Conservation (phyloP, 92 coral and sea anemone species). For the Porites divaricata region DNA sequence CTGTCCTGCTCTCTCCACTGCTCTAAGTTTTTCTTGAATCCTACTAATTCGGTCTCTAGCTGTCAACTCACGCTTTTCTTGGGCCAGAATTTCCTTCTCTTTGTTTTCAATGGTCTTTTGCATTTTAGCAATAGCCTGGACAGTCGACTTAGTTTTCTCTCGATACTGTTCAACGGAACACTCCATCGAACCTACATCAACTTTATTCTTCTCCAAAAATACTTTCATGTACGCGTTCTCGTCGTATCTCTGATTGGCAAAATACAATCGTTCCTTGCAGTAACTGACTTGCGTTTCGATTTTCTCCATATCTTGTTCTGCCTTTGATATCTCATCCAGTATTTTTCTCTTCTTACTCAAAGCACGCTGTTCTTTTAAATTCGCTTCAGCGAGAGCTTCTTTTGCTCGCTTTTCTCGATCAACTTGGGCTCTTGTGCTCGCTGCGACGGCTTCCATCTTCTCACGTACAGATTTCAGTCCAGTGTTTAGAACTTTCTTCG, state of each 20-base stretch:
- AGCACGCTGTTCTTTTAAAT: constrained; percentile 53
- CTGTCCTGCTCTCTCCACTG: constrained; percentile 39
- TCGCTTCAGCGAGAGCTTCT: constrained; percentile 51
- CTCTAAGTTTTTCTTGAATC: constrained; percentile 59
- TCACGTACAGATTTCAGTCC: constrained; percentile 37
- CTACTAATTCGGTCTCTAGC: constrained; percentile 38
- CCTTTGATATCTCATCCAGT: constrained; percentile 56
- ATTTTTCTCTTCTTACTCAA: constrained; percentile 54
- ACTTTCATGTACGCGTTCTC: constrained; percentile 56
- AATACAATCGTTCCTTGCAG: constrained; percentile 58
- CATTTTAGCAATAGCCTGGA: constrained; percentile 45
- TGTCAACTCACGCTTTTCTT: constrained; percentile 50
- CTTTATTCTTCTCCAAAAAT: constrained; percentile 55
- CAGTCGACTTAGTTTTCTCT: constrained; percentile 21
- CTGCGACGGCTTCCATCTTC: constrained; percentile 57
- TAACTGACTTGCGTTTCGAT: constrained; percentile 44
- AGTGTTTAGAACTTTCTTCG: background rate
- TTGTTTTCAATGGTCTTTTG: constrained; percentile 44
- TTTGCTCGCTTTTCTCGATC: constrained; percentile 55
- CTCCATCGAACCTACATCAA: constrained; percentile 59
- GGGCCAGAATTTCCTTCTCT: constrained; percentile 38
- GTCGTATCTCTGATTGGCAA: constrained; percentile 53
- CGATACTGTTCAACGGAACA: constrained; percentile 24
- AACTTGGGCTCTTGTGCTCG: constrained; percentile 34
- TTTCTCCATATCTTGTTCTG: constrained; percentile 60